Percentiles rank a stretch among this genome's conserved stretches.
These are phyloP conservation scores for Anolis carolinensis DNA, from an alignment of 2,113 vertebrate genomes.

Conservation along the genomic window DNA sequence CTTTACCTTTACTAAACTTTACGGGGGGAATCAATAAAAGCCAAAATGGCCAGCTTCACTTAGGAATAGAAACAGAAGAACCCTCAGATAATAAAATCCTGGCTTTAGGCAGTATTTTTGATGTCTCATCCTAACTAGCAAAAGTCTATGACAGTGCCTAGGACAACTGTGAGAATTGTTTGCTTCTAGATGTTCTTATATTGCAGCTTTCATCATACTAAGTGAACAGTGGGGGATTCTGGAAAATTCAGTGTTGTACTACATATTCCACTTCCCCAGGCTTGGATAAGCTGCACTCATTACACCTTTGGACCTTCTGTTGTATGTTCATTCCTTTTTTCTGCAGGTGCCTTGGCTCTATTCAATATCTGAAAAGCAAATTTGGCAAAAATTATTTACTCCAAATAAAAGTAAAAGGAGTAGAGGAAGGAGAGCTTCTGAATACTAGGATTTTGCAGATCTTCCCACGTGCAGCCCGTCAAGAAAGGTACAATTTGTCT, in stretches of 20 bases:
- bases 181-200: too few relatives aligned
- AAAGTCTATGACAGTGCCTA: not conserved
- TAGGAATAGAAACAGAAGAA: not conserved
- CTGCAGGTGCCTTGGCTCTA: conserved; percentile 84
- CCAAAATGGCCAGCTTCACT: not conserved
- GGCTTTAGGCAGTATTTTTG: not conserved
- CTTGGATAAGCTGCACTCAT: not conserved
- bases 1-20: too few relatives aligned
- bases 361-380: conserved; percentile 84
- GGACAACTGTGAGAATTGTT: not conserved
- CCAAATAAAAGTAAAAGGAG: conserved; percentile 80
- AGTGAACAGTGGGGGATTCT: too few relatives aligned
- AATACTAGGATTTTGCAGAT: conserved; percentile 80
- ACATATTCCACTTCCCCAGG: too few relatives aligned
- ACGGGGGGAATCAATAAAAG: not conserved
- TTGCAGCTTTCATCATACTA: too few relatives aligned
- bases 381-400: conserved; percentile 84
- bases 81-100: not conserved
- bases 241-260: too few relatives aligned
- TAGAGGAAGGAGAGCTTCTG: conserved; percentile 74
- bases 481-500: conserved; percentile 78
- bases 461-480: conserved; percentile 80
- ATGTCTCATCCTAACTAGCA: not conserved
- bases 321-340: not conserved
- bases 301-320: not conserved